Percentiles rank a stretch among this genome's conserved stretches.
phyloP scores from a whole-genome alignment of 2,113 vertebrate species.

The Pedionomus torquatus region DNA sequence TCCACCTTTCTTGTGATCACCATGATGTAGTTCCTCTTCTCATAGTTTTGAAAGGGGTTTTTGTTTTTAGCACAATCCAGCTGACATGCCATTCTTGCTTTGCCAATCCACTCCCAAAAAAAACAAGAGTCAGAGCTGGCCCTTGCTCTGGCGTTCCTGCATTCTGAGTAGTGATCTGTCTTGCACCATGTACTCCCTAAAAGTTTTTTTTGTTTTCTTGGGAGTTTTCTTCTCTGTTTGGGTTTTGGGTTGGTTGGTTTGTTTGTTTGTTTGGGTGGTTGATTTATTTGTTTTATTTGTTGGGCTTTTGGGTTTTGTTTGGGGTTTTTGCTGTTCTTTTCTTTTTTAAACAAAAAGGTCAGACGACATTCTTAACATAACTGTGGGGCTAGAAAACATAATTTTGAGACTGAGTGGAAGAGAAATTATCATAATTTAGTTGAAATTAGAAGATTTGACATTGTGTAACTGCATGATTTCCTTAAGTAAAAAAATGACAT shows the following conservation, averaged over 20 bases:
- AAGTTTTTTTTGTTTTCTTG: background rate
- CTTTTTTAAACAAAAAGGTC: background rate
- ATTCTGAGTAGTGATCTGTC: background rate
- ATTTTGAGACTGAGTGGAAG: background rate
- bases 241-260: background rate
- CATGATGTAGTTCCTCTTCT: background rate
- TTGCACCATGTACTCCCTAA: background rate
- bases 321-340: background rate
- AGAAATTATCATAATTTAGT: conserved; percentile 7
- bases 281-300: background rate
- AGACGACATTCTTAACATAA: background rate
- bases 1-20: background rate
- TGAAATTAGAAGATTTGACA: background rate
- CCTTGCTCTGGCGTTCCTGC: background rate
- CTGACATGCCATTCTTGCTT: background rate
- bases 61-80: background rate
- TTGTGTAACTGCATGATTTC: background rate
- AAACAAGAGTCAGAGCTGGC: rapidly evolving
- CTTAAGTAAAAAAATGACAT: background rate
- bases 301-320: background rate
- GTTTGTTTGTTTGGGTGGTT: background rate
- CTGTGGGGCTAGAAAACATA: background rate
- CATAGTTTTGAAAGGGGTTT: background rate
- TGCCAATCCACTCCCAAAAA: background rate
- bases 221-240: background rate